phyloP scores from a whole-genome alignment of 2,888 invertebrate genomes.

The Folsomia candida region DNA sequence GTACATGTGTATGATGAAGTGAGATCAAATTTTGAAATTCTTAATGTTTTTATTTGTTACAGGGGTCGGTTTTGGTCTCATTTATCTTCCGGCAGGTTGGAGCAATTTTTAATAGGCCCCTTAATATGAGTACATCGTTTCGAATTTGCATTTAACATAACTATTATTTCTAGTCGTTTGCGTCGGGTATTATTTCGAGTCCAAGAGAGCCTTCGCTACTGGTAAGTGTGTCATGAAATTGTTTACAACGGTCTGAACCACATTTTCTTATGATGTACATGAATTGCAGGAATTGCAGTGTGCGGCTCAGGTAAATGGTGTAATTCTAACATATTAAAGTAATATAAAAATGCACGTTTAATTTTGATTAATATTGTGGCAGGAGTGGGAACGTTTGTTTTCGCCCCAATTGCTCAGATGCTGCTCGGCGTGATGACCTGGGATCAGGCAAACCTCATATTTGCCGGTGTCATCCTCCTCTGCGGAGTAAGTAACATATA shows the following conservation, averaged over 20 bases:
- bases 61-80: constrained; percentile 90
- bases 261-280: background rate
- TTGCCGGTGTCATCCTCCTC: constrained; percentile 88
- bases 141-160: no score
- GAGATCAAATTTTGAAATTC: no score
- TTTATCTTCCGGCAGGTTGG: constrained; percentile 92
- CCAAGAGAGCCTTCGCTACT: constrained; percentile 80
- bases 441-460: constrained; percentile 84
- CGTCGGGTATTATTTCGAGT: constrained; percentile 96
- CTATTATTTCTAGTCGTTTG: no score
- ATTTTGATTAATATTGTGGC: no score
- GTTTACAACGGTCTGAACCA: background rate
- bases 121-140: no score
- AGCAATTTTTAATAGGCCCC: no score
- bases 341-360: background rate
- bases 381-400: constrained; percentile 91
- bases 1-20: background rate
- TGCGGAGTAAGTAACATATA: constrained; percentile 66
- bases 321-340: no score
- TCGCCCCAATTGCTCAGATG: constrained; percentile 83
- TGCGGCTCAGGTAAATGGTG: constrained; percentile 72
- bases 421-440: constrained; percentile 73
- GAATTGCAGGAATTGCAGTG: constrained; percentile 67
- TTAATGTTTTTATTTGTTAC: constrained; percentile 51
- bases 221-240: background rate